A percentile compares a stretch with the other conserved stretches of the same genome.
phyloP scores from a whole-genome alignment of 1,140 invertebrate genomes.

The Catajapyx aquilonaris region DNA sequence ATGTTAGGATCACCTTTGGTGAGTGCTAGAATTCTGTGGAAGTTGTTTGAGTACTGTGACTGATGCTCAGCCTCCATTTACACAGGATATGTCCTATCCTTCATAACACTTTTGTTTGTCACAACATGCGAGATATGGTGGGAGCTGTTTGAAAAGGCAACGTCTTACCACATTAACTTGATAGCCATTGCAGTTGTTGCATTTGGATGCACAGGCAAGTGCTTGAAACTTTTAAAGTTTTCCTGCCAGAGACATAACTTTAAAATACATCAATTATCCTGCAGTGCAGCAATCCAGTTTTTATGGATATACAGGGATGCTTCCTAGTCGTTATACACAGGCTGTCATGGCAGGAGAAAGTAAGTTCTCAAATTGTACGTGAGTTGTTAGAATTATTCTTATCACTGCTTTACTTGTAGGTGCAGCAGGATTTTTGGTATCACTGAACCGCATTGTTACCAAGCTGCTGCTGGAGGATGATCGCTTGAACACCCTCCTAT shows the following conservation, averaged over 20 bases:
- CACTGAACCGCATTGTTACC: slow-evolving; percentile 57
- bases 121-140: slow-evolving; percentile 65
- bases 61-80: no score
- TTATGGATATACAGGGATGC: slow-evolving; percentile 80
- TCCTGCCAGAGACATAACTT: no score
- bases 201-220: slow-evolving; percentile 60
- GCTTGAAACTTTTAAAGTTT: slow-evolving; percentile 3
- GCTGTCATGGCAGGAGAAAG: slow-evolving; percentile 88
- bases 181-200: slow-evolving; percentile 63
- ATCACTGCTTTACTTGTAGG: slow-evolving; percentile 26
- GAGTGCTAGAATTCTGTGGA: no score
- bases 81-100: slow-evolving; percentile 63
- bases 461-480: slow-evolving; percentile 51
- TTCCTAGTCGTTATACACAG: slow-evolving; percentile 71
- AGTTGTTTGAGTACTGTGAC: no score
- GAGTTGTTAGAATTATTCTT: slow-evolving; percentile 1
- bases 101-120: slow-evolving; percentile 58
- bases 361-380: slow-evolving; percentile 28
- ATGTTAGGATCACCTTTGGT: slow-evolving; percentile 69
- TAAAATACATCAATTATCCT: slow-evolving; percentile 17
- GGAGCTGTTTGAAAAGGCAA: slow-evolving; percentile 44
- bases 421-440: slow-evolving; percentile 66
- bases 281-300: slow-evolving; percentile 78
- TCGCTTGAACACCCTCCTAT: slow-evolving; percentile 57
- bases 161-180: slow-evolving; percentile 59